phyloP scores from a whole-genome alignment of 2,113 vertebrate species.

The Neodon shergylaensis region DNA sequence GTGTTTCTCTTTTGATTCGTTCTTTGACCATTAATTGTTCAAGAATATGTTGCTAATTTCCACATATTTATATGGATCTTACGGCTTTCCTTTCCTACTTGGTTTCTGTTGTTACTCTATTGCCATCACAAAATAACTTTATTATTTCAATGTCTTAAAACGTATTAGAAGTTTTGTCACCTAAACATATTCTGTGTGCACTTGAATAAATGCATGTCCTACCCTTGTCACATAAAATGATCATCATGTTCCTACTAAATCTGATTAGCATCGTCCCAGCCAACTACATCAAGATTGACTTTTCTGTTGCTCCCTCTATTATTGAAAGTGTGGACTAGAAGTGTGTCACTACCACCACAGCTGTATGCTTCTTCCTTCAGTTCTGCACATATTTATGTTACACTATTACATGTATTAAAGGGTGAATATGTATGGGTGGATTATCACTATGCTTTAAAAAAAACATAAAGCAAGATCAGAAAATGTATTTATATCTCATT shows the following conservation, averaged over 20 bases:
- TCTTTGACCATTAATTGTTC: not conserved
- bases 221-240: not conserved
- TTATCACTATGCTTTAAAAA: not conserved
- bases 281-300: not conserved
- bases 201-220: not conserved
- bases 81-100: not conserved
- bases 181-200: not conserved
- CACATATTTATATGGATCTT: not conserved
- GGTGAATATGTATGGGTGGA: not conserved
- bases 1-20: not conserved
- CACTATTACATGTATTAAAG: not conserved
- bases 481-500: not conserved
- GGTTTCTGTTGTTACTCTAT: not conserved
- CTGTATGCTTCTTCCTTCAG: not conserved
- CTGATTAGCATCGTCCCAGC: not conserved
- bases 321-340: not conserved
- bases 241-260: not conserved
- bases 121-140: not conserved
- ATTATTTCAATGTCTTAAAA: not conserved
- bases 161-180: not conserved
- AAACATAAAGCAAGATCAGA: not conserved
- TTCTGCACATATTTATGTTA: conserved; percentile 1
- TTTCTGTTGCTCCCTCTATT: not conserved
- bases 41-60: not conserved
- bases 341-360: not conserved